Percentiles rank a stretch among this genome's conserved stretches.
phyloP scores from a whole-genome alignment of 2,888 invertebrate species.

The Catocala fraxini region DNA sequence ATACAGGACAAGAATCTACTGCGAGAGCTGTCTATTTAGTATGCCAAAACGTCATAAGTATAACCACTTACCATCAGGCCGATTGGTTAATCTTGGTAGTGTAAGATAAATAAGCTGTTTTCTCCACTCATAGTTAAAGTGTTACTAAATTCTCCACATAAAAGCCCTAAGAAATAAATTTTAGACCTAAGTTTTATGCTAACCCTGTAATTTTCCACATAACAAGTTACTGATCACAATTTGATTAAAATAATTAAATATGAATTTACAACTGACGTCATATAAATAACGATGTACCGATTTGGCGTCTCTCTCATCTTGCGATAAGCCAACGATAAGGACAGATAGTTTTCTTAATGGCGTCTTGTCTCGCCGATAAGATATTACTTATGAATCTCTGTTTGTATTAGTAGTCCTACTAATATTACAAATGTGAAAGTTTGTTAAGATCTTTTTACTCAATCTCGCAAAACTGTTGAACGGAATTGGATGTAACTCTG shows the following conservation, averaged over 20 bases:
- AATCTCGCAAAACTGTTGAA: too few species aligned
- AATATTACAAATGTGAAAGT: not conserved
- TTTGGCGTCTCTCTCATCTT: conserved; percentile 69
- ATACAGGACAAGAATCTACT: too few species aligned
- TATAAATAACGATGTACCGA: conserved; percentile 56
- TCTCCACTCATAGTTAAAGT: too few species aligned
- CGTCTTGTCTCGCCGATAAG: conserved; percentile 70
- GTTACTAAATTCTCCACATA: too few species aligned
- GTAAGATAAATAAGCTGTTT: too few species aligned
- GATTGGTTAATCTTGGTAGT: too few species aligned
- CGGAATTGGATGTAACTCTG: too few species aligned
- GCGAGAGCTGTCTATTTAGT: too few species aligned
- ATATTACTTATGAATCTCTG: conserved; percentile 73
- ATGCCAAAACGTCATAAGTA: too few species aligned
- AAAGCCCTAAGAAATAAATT: too few species aligned
- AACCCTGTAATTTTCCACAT: conserved; percentile 38
- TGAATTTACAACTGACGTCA: conserved; percentile 63
- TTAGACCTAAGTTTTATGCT: conserved; percentile 1
- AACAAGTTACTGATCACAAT: conserved; percentile 24
- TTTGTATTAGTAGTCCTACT: conserved; percentile 11
- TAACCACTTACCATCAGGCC: too few species aligned
- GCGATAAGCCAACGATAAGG: conserved; percentile 71
- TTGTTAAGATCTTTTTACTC: too few species aligned
- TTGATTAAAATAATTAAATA: conserved; percentile 63
- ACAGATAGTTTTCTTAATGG: conserved; percentile 74